Evolutionary conservation across 2,888 invertebrate species (phyloP).

Genomic region (Ernsta delagoae): DNA sequence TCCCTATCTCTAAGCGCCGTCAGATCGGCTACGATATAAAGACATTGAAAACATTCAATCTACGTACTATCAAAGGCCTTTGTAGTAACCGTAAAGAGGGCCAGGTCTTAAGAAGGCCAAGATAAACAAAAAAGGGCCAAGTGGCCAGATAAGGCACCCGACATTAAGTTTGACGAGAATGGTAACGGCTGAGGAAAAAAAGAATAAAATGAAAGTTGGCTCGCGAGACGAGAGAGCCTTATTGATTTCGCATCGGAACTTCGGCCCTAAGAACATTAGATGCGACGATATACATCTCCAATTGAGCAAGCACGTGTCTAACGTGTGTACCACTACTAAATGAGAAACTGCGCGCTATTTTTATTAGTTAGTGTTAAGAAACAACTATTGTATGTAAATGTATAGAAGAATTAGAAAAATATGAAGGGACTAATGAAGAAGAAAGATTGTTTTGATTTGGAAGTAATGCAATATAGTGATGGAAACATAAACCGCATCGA

Average conservation of each 20-base stretch:
- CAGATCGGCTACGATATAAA: not conserved
- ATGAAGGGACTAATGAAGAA: too few relatives aligned
- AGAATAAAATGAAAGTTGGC: constrained; percentile 26
- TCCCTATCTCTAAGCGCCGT: not conserved
- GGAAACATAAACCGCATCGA: too few relatives aligned
- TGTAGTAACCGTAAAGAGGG: constrained; percentile 19
- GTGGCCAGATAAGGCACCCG: constrained; percentile 19
- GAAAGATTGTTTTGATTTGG: too few relatives aligned
- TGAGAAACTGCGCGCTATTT: not conserved
- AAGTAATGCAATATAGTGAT: too few relatives aligned
- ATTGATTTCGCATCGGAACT: constrained; percentile 35
- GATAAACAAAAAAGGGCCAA: constrained; percentile 30
- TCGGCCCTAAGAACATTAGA: constrained; percentile 39
- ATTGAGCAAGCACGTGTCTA: constrained; percentile 42
- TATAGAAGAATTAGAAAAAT: too few relatives aligned
- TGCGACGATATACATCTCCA: constrained; percentile 42
- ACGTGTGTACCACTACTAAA: not conserved
- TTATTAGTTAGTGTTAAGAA: not conserved
- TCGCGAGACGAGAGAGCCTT: constrained; percentile 26
- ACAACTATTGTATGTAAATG: too few relatives aligned
- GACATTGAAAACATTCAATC: constrained; percentile 16
- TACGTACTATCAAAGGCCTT: constrained; percentile 10
- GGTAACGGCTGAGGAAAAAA: constrained; percentile 25
- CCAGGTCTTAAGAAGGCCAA: constrained; percentile 12
- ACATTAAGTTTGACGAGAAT: constrained; percentile 30